Percentiles rank a stretch among this genome's conserved stretches.
These are phyloP conservation scores for Diglossa brunneiventris DNA, from an alignment of 2,113 vertebrate species.

Conservation along the genomic window DNA sequence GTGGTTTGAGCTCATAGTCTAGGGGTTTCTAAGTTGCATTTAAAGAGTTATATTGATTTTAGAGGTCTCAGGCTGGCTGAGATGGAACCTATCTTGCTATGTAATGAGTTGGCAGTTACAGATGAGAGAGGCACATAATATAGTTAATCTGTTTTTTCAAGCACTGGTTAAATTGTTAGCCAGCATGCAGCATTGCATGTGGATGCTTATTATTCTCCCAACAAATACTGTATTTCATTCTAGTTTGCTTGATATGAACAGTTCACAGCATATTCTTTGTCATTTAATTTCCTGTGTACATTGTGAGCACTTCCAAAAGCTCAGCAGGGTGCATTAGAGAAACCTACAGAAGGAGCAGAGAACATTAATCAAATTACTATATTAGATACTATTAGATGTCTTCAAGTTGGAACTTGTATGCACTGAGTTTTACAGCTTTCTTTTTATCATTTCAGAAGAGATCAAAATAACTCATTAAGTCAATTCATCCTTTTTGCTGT, in stretches of 20 bases:
- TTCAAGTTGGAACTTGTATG: background rate
- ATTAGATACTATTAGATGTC: background rate
- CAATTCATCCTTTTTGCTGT: background rate
- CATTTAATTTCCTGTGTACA: conserved; percentile 36
- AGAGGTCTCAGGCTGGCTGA: background rate
- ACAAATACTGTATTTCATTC: conserved; percentile 18
- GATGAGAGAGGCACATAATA: background rate
- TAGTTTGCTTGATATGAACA: background rate
- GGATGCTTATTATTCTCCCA: conserved; percentile 10
- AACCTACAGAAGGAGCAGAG: background rate
- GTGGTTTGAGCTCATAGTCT: background rate
- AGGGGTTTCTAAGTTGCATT: background rate
- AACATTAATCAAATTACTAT: conserved; percentile 31
- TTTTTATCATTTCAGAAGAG: conserved; percentile 5
- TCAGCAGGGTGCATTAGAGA: background rate
- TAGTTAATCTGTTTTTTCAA: background rate
- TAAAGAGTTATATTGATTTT: background rate
- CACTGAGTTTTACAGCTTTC: conserved; percentile 17
- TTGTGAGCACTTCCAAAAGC: background rate
- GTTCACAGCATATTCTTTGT: conserved; percentile 21
- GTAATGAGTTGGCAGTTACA: background rate
- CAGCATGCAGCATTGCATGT: background rate
- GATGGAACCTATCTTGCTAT: background rate
- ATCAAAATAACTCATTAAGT: conserved; percentile 4
- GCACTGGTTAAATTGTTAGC: conserved; percentile 22